Percentiles rank a stretch among this genome's conserved stretches.
Evolutionary conservation across 2,113 vertebrate species (phyloP).

Genomic region (Nesoenas mayeri): DNA sequence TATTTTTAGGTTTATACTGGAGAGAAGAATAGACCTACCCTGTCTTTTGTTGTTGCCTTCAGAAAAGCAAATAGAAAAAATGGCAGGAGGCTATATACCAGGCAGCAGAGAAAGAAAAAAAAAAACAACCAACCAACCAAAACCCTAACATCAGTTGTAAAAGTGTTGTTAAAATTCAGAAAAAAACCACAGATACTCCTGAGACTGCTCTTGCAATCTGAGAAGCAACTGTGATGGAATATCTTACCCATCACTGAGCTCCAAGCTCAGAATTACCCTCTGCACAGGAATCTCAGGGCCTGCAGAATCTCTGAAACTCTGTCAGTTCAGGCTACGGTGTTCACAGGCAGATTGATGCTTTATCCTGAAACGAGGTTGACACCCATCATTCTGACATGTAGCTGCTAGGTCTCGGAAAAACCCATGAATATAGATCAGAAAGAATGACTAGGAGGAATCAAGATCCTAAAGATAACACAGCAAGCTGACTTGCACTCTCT

Average conservation of each 20-base stretch:
- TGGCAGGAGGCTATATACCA: not conserved
- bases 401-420: not conserved
- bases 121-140: not conserved
- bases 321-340: not conserved
- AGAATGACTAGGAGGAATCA: not conserved
- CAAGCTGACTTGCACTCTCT: not conserved
- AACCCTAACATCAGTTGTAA: not conserved
- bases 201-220: not conserved
- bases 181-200: not conserved
- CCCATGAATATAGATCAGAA: slow-evolving; percentile 6
- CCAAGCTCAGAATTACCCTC: not conserved
- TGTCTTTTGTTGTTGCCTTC: not conserved
- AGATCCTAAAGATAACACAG: not conserved
- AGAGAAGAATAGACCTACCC: not conserved
- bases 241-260: not conserved
- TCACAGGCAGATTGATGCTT: not conserved
- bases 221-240: not conserved
- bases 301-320: not conserved
- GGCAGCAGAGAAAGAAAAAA: not conserved
- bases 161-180: not conserved
- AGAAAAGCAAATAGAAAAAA: not conserved
- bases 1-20: not conserved
- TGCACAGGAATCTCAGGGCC: not conserved
- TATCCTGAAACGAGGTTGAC: not conserved
- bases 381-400: not conserved